Base-by-base conservation (phyloP, 1,140 invertebrate species). In the Micrasema longulum region DNA sequence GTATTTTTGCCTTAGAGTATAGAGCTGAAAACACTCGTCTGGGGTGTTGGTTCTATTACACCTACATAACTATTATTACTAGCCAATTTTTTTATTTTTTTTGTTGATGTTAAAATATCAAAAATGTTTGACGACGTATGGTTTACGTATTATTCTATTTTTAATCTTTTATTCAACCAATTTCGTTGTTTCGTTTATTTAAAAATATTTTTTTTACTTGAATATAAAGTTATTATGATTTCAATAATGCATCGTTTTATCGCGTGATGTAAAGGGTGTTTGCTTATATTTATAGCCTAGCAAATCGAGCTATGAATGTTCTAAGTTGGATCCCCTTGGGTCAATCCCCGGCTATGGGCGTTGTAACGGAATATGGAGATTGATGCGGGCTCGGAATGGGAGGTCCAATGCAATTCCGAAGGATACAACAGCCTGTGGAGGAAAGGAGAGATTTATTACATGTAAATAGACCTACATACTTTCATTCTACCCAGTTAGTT, bases 321-420 rank as follows among this genome's bases (percentile, higher is more conserved):
- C 16, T 3, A 52, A 20, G 22, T 26, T 52, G 18, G 16, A 26
- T 35, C 5, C 57, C 36, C 38, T 41, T 9, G 38, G 57, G 57
- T 62, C 57, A 41, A 22, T 43, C 57, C 20, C 12, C 16, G 16
- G 36, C 9, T 38, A 62, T 26, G 36, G 35, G 35, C 35, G 38
- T 41, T 12, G 31, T 43, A 2, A 1, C 57, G 11, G 16, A 43
- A 62, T 62, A 38, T 41, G 57, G 57, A 62, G 57, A 62, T 62
- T 43, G 57, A 62, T 62, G 50, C 23, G 20, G n/a, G 50, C 50
- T 11, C 18, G 22, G 50, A 53, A 53, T 31, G 23, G 50, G 50
- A 53, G 50, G 22, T 35, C 50, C 50, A 26, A 53, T 53, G 50
- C 50, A 53, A 53, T 53, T 53, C 26, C 50, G n/a, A 26, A 11